phyloP scores from a whole-genome alignment of 1,140 invertebrate species.

The Marisa cornuarietis region DNA sequence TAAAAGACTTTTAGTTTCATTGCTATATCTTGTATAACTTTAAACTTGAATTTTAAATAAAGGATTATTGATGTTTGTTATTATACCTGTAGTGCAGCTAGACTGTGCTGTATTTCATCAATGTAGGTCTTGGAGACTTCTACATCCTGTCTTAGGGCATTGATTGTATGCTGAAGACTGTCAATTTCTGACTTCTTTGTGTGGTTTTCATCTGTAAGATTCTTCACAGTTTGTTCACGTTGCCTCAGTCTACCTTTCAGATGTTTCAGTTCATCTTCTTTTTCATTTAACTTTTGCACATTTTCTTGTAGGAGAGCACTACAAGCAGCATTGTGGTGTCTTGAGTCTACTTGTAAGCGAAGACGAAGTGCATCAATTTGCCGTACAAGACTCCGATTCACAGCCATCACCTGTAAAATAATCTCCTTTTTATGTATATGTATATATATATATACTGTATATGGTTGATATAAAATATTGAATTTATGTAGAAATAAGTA shows the following conservation, averaged over 20 bases:
- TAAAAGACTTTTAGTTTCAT: too few species aligned
- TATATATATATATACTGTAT: background rate
- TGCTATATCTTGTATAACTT: too few species aligned
- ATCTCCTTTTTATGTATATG: too few species aligned
- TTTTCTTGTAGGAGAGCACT: conserved; percentile 24
- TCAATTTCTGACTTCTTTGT: conserved; percentile 31
- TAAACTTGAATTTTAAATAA: too few species aligned
- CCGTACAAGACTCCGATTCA: conserved; percentile 41
- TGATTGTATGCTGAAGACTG: conserved; percentile 35
- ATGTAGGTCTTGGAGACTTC: conserved; percentile 36
- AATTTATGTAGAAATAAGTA: too few species aligned
- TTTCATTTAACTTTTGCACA: conserved; percentile 32
- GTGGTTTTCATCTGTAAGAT: conserved; percentile 35
- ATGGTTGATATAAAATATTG: too few species aligned
- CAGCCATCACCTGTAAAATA: conserved; percentile 25
- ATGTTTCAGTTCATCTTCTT: conserved; percentile 30
- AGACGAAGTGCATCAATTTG: conserved; percentile 46
- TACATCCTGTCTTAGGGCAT: conserved; percentile 40
- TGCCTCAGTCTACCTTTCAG: conserved; percentile 33
- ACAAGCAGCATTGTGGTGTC: conserved; percentile 38
- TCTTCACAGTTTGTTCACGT: conserved; percentile 18
- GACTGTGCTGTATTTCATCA: conserved; percentile 33
- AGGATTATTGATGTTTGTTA: too few species aligned
- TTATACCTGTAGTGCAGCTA: conserved; percentile 9
- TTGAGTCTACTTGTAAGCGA: conserved; percentile 38